Conservation (phyloP, 2,113 vertebrate genomes). For the Gnathonemus longibarbis region DNA sequence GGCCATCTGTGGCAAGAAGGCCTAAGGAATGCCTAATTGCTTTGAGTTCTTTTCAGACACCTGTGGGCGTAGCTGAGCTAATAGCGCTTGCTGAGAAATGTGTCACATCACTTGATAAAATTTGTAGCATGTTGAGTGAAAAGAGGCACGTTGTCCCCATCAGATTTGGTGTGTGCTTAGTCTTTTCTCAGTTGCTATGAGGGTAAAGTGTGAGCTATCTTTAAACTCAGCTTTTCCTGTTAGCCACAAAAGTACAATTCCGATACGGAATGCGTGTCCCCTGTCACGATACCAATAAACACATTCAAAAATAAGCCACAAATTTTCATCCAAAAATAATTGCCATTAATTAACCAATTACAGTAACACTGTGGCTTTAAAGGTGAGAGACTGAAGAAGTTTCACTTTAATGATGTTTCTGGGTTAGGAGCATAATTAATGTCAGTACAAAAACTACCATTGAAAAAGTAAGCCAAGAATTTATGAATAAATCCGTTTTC, state of each 20-base stretch:
- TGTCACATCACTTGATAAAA: background rate
- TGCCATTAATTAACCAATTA: too few species aligned
- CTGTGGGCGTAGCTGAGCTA: background rate
- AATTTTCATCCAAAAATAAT: background rate
- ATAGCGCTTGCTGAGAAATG: background rate
- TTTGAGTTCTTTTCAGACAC: background rate
- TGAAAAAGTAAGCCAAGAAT: background rate
- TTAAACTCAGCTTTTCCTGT: background rate
- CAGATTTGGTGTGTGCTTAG: background rate
- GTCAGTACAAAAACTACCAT: background rate
- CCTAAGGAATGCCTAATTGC: background rate
- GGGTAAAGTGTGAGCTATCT: background rate
- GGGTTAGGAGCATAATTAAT: background rate
- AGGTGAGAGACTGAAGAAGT: background rate
- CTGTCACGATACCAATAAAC: background rate
- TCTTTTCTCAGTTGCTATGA: background rate
- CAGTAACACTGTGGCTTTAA: background rate
- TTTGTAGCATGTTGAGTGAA: background rate
- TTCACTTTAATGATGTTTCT: background rate
- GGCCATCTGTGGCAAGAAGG: background rate
- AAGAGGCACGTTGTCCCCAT: background rate
- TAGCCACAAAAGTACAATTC: background rate
- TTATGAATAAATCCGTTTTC: background rate
- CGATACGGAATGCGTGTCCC: background rate
- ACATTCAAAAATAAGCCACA: background rate